These are phyloP conservation scores for Dromococcyx pavoninus DNA, from an alignment of 2,797 vertebrate species.

Conservation along the genomic window DNA sequence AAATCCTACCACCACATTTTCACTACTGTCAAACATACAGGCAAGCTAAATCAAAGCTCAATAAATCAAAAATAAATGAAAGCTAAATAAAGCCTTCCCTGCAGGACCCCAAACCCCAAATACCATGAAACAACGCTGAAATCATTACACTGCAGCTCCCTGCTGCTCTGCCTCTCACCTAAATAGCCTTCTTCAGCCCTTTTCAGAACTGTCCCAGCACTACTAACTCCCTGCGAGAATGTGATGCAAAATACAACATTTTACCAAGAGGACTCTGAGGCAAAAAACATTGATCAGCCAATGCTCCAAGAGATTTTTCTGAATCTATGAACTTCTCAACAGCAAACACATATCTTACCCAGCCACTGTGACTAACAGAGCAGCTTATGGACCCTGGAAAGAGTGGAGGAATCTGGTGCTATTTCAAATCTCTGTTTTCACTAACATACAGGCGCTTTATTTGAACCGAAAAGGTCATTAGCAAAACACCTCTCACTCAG, in stretches of 20 bases:
- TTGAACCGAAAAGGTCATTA: slow-evolving; percentile 36
- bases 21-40: rapidly evolving
- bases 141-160: background rate
- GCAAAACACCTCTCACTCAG: slow-evolving; percentile 53
- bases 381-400: background rate
- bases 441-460: background rate
- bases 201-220: background rate
- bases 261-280: background rate
- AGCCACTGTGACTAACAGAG: slow-evolving; percentile 19
- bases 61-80: too few species aligned
- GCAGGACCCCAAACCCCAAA: background rate
- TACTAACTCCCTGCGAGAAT: background rate
- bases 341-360: background rate
- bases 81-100: background rate
- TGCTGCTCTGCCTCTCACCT: background rate
- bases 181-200: background rate
- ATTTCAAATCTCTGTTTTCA: background rate
- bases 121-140: background rate
- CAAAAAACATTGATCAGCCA: background rate
- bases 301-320: background rate
- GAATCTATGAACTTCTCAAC: background rate
- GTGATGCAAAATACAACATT: background rate
- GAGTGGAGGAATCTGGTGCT: background rate
- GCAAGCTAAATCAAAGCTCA: background rate
- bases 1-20: background rate